Evolutionary conservation across 2,113 vertebrate genomes (phyloP), one percentile per base, ranked within the genome.

Genomic region (Myocastor coypus): DNA sequence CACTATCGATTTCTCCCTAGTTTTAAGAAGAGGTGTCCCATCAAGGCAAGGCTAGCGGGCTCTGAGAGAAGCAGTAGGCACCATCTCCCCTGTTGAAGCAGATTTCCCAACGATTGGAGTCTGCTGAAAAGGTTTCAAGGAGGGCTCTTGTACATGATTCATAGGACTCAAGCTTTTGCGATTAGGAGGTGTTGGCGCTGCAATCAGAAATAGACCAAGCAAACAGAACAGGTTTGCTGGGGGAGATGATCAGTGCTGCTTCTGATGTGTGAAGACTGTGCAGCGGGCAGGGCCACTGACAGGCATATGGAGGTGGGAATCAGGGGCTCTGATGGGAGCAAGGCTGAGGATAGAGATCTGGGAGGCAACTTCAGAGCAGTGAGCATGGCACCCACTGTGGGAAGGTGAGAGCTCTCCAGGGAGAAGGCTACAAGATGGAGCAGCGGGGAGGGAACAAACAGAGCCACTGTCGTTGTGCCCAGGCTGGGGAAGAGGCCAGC

Each of bases 161-260:
- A 88, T 9, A 50, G 86, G 71, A 71, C 66, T 89, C 77, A 84
- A 97, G 16, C 52, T 55, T 91, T 80, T 42, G 26, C 57, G 91
- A 83, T 68, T 94, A 91, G 46, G 52, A 91, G 16, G 61, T 94
- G 28, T 85, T 78, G 37, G 32, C 5, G 1, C 66, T 66, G 46
- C 87, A 24, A 91, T 91, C 83, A 92, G 85, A 96, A 95, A 96
- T 78, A 91, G 37, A 64, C 32, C 68, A 87, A 92, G 55, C 10
- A 77, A 75, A 34, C 30, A 96, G 61, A 96, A 30, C 61, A 75
- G 34, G 24, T 84, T 90, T 90, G 50, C 57, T 82, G 69, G 46
- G 73, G 82, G 88, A 94, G 63, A 80, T 4, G 22, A 87, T 83
- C 37, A 46, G 37, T 66, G 34, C 46, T 94, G 37, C 34, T 87